phyloP scores from a whole-genome alignment of 2,888 invertebrate species.

The Temnothorax unifasciatus region DNA sequence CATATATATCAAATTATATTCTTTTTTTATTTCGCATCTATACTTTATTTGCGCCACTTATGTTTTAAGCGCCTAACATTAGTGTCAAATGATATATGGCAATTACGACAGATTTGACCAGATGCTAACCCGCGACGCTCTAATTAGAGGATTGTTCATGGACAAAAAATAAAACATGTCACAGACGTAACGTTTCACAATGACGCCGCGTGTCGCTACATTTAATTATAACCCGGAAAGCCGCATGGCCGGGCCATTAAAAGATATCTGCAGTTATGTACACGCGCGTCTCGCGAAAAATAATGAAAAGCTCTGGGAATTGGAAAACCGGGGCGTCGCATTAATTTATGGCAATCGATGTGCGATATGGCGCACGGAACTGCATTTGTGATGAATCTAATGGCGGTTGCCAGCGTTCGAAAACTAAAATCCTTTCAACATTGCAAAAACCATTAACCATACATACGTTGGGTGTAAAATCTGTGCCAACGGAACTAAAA shows the following conservation, averaged over 20 bases:
- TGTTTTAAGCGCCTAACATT: background rate
- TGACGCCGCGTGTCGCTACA: slow-evolving; percentile 32
- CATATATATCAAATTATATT: background rate
- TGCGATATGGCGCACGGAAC: slow-evolving; percentile 45
- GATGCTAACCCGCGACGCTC: slow-evolving; percentile 24
- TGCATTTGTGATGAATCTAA: slow-evolving; percentile 54
- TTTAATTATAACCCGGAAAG: slow-evolving; percentile 56
- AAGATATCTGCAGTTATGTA: slow-evolving; percentile 46
- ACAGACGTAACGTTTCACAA: slow-evolving; percentile 40
- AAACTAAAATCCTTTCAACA: slow-evolving; percentile 31
- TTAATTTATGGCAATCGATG: slow-evolving; percentile 54
- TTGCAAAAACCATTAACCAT: slow-evolving; percentile 54
- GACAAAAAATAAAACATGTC: slow-evolving; percentile 36
- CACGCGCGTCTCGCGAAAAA: slow-evolving; percentile 22
- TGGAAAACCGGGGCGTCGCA: slow-evolving; percentile 17
- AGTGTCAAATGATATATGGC: background rate
- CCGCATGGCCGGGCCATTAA: slow-evolving; percentile 26
- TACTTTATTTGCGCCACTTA: background rate
- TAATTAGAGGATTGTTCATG: slow-evolving; percentile 40
- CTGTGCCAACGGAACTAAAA: slow-evolving; percentile 13
- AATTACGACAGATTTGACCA: slow-evolving; percentile 2
- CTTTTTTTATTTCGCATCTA: background rate
- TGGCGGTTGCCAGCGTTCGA: slow-evolving; percentile 22
- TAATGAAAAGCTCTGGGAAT: slow-evolving; percentile 58
- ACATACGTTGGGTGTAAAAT: slow-evolving; percentile 42